Conservation (phyloP, 2,888 invertebrate genomes). For the Tanypteryx hageni region DNA sequence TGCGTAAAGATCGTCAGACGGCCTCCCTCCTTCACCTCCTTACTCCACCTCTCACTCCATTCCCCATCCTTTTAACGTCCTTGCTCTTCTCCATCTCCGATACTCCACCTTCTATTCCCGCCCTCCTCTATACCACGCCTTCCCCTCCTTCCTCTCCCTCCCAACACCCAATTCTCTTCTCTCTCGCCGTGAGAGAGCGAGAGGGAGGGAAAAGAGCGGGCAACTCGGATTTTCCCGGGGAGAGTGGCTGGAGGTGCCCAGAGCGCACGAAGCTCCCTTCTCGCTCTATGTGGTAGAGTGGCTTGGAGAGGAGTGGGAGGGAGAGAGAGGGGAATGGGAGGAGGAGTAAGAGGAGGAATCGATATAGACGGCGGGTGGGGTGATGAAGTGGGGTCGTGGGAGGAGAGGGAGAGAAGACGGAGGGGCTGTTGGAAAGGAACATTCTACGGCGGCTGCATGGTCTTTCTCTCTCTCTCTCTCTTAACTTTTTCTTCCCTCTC, state of each 20-base stretch:
- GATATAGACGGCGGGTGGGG: constrained; percentile 21
- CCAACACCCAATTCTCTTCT: constrained; percentile 2
- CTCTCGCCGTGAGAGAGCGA: background rate
- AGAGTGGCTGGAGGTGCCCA: constrained; percentile 43
- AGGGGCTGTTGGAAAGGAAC: background rate
- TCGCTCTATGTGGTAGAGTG: background rate
- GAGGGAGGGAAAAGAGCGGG: constrained; percentile 12
- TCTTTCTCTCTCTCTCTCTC: background rate
- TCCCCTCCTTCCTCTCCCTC: background rate
- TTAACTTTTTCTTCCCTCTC: too few relatives aligned
- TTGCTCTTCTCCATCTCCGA: background rate
- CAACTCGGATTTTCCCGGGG: constrained; percentile 45
- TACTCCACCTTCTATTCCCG: background rate
- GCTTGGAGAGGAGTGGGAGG: background rate
- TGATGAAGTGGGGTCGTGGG: background rate
- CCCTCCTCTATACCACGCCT: too few relatives aligned
- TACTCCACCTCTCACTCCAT: too few relatives aligned
- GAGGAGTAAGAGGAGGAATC: constrained; percentile 22
- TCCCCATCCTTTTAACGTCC: too few relatives aligned
- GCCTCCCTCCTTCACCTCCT: too few relatives aligned
- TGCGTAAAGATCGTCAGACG: constrained; percentile 21
- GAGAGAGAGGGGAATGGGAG: too few relatives aligned
- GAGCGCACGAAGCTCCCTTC: background rate
- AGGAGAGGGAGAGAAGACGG: background rate
- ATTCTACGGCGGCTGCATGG: too few relatives aligned